Evolutionary conservation across 2,888 invertebrate species (phyloP), one percentile per base, ranked within the genome.

Genomic region (Dicyrtomina minuta): DNA sequence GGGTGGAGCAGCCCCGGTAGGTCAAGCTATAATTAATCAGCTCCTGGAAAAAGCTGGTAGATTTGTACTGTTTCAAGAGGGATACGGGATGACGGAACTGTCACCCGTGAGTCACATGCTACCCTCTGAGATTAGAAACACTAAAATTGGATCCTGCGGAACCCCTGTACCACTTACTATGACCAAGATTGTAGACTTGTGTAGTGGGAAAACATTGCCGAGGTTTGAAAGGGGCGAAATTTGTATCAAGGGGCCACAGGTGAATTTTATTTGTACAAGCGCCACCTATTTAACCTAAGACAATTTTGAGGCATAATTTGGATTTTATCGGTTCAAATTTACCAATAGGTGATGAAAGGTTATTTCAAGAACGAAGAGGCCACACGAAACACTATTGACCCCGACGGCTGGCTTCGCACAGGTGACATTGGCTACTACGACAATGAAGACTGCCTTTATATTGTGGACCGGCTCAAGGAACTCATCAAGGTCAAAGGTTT

Each of bases 401-500:
- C 84, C 10, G 89, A 91, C 0, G 91, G 91, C 15, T 93, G 92
- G 92, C 83, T 92, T 20, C 89, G 89, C 80, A n/a, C n/a, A n/a
- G n/a, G n/a, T n/a, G n/a, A n/a, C n/a, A n/a, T n/a, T n/a, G n/a
- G n/a, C n/a, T n/a, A 72, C 27, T 75, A 73, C 58, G 75, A 75
- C 26, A 72, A 88, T 89, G 10, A 65, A 12, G 49, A 53, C 26
- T 65, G 64, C 20, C 41, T 53, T 88, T 90, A 85, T 81, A 87
- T 91, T 74, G 88, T 91, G 12, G 91, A 91, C 80, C 84, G 92
- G 74, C 88, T 88, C 69, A 91, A 91, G 81, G 91, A 91, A n/a
- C n/a, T n/a, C n/a, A n/a, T n/a, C n/a, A n/a, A n/a, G n/a, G n/a
- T n/a, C n/a, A n/a, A n/a, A n/a, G n/a, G 56, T 1, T 56, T 56